Evolutionary conservation across 2,888 invertebrate genomes (phyloP).

Genomic region (Cepaea hortensis): DNA sequence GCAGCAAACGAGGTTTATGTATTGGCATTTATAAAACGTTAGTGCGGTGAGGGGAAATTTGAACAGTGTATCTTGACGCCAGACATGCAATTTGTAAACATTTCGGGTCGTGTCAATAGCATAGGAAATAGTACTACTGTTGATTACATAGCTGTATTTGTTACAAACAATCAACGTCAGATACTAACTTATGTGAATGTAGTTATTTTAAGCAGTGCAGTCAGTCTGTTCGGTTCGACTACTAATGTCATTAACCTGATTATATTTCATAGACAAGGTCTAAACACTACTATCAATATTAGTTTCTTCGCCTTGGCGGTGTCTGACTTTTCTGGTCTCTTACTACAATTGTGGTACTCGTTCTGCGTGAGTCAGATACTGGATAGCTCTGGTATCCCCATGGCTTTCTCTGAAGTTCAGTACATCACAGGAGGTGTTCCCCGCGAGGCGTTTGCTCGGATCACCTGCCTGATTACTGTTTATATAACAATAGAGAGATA

Average conservation of each 20-base stretch:
- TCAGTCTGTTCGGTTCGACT: background rate
- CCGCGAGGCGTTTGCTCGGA: background rate
- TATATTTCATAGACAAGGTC: background rate
- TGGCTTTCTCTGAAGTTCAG: background rate
- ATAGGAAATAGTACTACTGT: too few relatives aligned
- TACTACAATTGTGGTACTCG: background rate
- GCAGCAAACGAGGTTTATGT: too few relatives aligned
- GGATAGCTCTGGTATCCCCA: background rate
- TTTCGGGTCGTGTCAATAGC: too few relatives aligned
- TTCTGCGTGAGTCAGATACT: background rate
- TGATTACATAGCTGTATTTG: background rate
- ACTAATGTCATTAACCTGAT: constrained; percentile 2
- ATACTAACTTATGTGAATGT: background rate
- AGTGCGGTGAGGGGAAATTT: too few relatives aligned
- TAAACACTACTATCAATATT: background rate
- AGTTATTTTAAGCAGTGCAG: background rate
- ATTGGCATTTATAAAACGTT: too few relatives aligned
- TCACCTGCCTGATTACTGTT: background rate
- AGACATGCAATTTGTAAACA: too few relatives aligned
- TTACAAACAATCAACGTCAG: background rate
- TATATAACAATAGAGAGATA: constrained; percentile 2
- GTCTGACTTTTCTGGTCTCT: background rate
- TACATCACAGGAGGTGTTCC: background rate
- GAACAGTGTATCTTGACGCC: too few relatives aligned
- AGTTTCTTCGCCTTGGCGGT: constrained; percentile 5